phyloP scores from a whole-genome alignment of 2,113 vertebrate species.

The Tiliqua scincoides region DNA sequence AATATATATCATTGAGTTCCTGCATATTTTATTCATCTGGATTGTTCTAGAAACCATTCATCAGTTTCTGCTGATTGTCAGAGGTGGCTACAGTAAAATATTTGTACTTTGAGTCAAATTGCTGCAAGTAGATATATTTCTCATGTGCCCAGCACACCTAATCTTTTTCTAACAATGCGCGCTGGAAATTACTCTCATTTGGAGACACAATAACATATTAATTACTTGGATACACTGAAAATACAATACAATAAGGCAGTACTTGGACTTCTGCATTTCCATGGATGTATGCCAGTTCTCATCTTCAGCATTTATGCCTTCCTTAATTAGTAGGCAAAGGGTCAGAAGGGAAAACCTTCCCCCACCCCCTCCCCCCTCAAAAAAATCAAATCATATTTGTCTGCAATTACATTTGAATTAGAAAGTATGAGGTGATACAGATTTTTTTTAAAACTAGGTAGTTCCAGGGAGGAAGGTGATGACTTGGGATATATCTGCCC shows the following conservation, averaged over 20 bases:
- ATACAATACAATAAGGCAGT: not conserved
- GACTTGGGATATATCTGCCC: not conserved
- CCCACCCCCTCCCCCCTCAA: not conserved
- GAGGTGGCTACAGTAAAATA: constrained; percentile 28
- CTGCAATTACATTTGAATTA: not conserved
- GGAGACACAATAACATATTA: not conserved
- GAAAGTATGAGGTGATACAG: not conserved
- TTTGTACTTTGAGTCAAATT: constrained; percentile 36
- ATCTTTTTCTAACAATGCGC: constrained; percentile 1
- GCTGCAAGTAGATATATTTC: constrained; percentile 22
- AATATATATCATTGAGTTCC: constrained; percentile 73
- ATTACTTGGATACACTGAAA: not conserved
- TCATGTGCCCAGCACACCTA: not conserved
- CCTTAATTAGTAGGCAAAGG: not conserved
- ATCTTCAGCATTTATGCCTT: not conserved
- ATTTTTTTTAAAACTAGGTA: not conserved
- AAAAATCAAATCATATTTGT: not conserved
- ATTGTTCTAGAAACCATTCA: constrained; percentile 64
- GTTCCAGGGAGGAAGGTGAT: not conserved
- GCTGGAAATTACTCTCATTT: not conserved
- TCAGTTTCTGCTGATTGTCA: constrained; percentile 51
- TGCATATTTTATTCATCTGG: constrained; percentile 70
- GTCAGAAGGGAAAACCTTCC: not conserved
- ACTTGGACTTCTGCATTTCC: not conserved
- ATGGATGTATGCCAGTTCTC: not conserved